Evolutionary conservation across 2,797 vertebrate species (phyloP).

Genomic region (Pitangus sulphuratus): DNA sequence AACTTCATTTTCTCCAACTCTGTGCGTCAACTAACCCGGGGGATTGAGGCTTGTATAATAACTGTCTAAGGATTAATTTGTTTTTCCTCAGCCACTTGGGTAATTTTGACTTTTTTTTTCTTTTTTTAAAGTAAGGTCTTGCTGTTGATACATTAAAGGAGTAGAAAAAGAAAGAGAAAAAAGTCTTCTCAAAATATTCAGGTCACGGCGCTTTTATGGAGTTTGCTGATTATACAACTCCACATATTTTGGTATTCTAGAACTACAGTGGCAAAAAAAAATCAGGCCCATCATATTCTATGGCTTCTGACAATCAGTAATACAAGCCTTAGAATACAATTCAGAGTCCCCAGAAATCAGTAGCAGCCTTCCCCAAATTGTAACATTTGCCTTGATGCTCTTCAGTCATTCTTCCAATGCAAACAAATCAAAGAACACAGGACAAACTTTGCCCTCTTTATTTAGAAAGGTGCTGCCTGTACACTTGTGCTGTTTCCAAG

Average conservation of each 20-base stretch:
- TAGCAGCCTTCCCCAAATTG: neutral
- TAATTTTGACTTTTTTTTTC: neutral
- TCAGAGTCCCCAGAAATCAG: neutral
- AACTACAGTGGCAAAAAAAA: neutral
- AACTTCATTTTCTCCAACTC: neutral
- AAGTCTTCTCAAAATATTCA: neutral
- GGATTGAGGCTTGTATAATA: neutral
- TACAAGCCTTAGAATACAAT: neutral
- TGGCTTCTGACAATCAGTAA: neutral
- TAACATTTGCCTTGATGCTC: neutral
- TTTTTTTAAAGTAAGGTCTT: neutral
- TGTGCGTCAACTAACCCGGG: neutral
- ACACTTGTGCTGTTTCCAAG: neutral
- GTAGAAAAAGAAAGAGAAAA: neutral
- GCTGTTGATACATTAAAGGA: neutral
- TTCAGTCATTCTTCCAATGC: neutral
- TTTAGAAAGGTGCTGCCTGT: neutral
- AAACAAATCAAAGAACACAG: neutral
- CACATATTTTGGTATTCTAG: neutral
- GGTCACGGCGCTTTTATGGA: neutral
- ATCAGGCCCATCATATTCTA: neutral
- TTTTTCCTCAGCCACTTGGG: neutral
- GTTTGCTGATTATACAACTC: neutral
- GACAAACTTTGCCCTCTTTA: neutral
- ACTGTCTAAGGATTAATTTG: neutral